Evolutionary conservation across 2,113 vertebrate genomes (phyloP).

Genomic region (Amblyopsis rosae): DNA sequence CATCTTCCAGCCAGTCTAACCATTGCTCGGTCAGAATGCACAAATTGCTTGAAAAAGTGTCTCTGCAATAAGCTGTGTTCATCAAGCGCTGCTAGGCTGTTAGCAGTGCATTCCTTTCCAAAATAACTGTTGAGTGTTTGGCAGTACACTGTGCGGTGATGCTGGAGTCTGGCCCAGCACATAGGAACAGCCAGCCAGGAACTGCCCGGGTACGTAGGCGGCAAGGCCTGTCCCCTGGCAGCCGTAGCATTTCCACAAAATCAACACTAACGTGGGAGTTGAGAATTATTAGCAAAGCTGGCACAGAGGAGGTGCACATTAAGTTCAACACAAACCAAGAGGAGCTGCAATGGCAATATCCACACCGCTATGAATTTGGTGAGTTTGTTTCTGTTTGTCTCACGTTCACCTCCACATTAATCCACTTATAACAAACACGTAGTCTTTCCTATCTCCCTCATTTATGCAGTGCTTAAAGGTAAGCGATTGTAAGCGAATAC

Average conservation of each 20-base stretch:
- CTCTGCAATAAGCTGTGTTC: neutral
- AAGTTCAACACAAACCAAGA: constrained; percentile 6
- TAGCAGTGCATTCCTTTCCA: neutral
- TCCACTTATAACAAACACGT: neutral
- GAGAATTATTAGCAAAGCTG: constrained; percentile 30
- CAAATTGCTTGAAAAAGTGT: too few species aligned
- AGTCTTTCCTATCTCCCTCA: neutral
- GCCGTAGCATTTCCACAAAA: constrained; percentile 27
- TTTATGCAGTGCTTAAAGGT: neutral
- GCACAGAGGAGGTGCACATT: constrained; percentile 30
- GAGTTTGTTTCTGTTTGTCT: neutral
- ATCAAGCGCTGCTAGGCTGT: too few species aligned
- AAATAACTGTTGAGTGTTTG: constrained; percentile 1
- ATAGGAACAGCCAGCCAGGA: neutral
- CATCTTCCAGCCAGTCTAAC: too few species aligned
- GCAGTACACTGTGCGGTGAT: neutral
- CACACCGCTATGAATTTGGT: constrained; percentile 4
- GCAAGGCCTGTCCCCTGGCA: constrained; percentile 19
- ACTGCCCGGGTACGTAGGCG: neutral
- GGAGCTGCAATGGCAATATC: constrained; percentile 31
- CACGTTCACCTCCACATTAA: neutral
- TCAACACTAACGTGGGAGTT: constrained; percentile 23
- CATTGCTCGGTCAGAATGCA: too few species aligned
- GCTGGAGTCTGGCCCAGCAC: constrained; percentile 1
- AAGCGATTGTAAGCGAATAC: too few species aligned